Base-by-base conservation (phyloP, 2,797 vertebrate species). In the Crypturellus tataupa region DNA sequence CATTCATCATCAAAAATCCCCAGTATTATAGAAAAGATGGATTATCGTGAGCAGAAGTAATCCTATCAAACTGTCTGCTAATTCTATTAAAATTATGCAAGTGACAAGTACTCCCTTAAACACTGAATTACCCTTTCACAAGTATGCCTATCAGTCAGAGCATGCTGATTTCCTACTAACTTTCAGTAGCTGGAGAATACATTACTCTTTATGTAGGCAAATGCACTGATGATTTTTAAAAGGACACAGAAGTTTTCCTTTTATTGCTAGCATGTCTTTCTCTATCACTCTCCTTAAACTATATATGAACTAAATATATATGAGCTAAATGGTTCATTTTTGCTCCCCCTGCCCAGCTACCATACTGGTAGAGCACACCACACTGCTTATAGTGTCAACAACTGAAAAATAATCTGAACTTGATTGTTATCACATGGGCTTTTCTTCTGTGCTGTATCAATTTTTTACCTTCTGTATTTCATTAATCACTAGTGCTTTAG, bases 11-110 rank as follows among this genome's bases (percentile, higher is more conserved):
- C 80, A 88, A 88, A 92, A 89, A 29, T 20, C 83, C 27, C 51
- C 80, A 88, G 83, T 69, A 58, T 65, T 79, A 64, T 11, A 75
- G 44, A 58, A 58, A 96, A 93, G 91, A 97, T 96, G 89, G 88
- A 97, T 95, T 96, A 94, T 83, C 72, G 83, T 78, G 94, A 95
- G 80, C 64, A 93, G 88, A 51, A 92, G 75, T 77, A 93, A 90
- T 96, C 91, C 62, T 77, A 56, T 91, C 95, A 94, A 94, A 95
- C 80, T 83, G 80, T 87, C 97, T 94, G 75, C 90, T 97, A 97
- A 97, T 97, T 97, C 95, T 94, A 81, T 95, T 88, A 96, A 86
- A 95, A 95, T 95, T 81, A 77, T 76, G 63, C 63, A 72, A 93
- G 73, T 86, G 89, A 76, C 82, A 94, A 94, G 51, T 85, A 79